These are phyloP conservation scores for Melinopterus prodromus DNA, from an alignment of 2,888 invertebrate genomes.

Conservation along the genomic window DNA sequence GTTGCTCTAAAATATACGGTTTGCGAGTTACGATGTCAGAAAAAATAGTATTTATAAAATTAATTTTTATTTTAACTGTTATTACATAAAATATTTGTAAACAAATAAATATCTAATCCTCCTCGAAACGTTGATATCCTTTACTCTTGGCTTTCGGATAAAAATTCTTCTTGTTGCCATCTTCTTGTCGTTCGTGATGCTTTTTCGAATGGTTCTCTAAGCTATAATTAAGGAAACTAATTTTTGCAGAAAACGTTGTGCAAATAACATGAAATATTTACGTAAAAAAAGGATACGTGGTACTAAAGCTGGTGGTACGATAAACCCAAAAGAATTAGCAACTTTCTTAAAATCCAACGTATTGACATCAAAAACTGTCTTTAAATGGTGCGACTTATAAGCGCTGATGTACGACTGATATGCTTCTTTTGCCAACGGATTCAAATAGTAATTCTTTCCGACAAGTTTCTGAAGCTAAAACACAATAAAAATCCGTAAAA, in stretches of 20 bases:
- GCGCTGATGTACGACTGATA: conserved; percentile 96
- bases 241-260: conserved; percentile 63
- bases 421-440: conserved; percentile 95
- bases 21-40: too few relatives aligned
- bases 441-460: conserved; percentile 92
- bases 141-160: background rate
- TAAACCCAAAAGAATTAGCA: conserved; percentile 95
- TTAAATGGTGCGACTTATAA: conserved; percentile 96
- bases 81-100: background rate
- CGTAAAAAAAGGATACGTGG: conserved; percentile 57
- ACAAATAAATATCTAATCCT: background rate
- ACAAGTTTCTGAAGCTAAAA: conserved; percentile 93
- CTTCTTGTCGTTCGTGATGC: background rate
- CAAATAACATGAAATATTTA: conserved; percentile 66
- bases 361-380: conserved; percentile 92
- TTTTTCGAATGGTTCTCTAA: background rate
- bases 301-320: conserved; percentile 93
- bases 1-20: too few relatives aligned
- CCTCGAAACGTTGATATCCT: background rate
- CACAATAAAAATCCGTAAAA: background rate
- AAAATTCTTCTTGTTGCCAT: background rate
- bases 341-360: conserved; percentile 90
- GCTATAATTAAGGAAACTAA: background rate
- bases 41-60: too few relatives aligned
- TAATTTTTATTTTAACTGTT: too few relatives aligned